phyloP scores from a whole-genome alignment of 92 coral and sea anemone species.

The Palythoa grandis region DNA sequence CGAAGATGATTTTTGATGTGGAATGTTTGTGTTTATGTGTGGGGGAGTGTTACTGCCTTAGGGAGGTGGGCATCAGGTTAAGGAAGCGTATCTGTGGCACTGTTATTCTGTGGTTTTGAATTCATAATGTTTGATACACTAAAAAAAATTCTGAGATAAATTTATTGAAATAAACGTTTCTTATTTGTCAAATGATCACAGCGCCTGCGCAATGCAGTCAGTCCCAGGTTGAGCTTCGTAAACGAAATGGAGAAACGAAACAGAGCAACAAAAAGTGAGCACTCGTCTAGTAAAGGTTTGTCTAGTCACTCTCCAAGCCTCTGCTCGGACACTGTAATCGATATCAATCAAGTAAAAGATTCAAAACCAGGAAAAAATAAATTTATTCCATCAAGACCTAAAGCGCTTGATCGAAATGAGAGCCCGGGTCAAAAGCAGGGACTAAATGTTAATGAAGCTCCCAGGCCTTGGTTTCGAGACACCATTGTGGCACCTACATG shows the following conservation, averaged over 20 bases:
- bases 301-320: slow-evolving; percentile 29
- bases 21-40: no score
- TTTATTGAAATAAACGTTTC: background rate
- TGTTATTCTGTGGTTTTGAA: no score
- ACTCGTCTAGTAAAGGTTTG: slow-evolving; percentile 22
- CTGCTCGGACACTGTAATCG: slow-evolving; percentile 10
- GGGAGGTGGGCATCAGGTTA: no score
- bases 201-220: slow-evolving; percentile 41
- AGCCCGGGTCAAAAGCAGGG: background rate
- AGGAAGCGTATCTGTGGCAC: no score
- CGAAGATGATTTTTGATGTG: no score
- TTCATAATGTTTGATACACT: no score
- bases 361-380: background rate
- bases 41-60: no score
- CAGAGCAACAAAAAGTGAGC: background rate
- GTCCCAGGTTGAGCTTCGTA: slow-evolving; percentile 9
- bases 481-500: slow-evolving; percentile 19
- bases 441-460: background rate
- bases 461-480: background rate
- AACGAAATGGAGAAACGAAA: slow-evolving; percentile 38
- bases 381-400: background rate
- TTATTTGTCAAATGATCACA: background rate
- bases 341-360: background rate
- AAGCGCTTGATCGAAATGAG: background rate
- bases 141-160: background rate